phyloP scores from a whole-genome alignment of 2,888 invertebrate species.

The Anoncus sp. region DNA sequence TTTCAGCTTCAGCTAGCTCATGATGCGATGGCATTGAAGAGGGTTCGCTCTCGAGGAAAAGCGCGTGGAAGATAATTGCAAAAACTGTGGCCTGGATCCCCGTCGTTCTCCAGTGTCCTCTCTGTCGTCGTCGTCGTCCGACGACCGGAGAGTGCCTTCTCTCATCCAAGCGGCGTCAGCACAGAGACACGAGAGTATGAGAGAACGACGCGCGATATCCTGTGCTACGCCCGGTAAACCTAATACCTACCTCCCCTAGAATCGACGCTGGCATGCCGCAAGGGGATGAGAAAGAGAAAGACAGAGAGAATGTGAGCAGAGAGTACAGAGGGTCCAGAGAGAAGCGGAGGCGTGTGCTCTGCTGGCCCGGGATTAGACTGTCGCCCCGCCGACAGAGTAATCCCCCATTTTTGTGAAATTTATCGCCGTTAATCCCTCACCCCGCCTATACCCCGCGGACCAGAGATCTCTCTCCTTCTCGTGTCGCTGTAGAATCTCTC shows the following conservation, averaged over 20 bases:
- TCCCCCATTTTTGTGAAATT: conserved; percentile 83
- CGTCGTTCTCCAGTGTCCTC: conserved; percentile 47
- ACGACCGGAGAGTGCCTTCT: conserved; percentile 29
- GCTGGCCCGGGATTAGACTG: conserved; percentile 81
- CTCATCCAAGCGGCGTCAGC: conserved; percentile 22
- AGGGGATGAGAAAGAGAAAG: conserved; percentile 55
- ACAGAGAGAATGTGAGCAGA: too few relatives aligned
- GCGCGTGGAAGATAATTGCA: conserved; percentile 77
- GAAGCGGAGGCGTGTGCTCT: conserved; percentile 67
- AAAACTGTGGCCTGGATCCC: conserved; percentile 70
- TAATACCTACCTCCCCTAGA: conserved; percentile 54
- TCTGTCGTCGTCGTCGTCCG: too few relatives aligned
- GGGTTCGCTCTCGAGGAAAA: conserved; percentile 13
- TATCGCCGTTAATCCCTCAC: conserved; percentile 83
- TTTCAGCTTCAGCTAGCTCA: conserved; percentile 36
- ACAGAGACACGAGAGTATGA: conserved; percentile 33
- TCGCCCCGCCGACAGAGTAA: conserved; percentile 82
- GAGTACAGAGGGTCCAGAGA: conserved; percentile 47
- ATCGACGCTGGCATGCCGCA: conserved; percentile 45
- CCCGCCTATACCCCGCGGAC: conserved; percentile 70
- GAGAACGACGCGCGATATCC: conserved; percentile 46
- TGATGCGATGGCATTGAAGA: conserved; percentile 24
- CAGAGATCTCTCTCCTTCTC: conserved; percentile 66
- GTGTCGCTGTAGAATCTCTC: conserved; percentile 57
- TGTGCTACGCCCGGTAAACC: conserved; percentile 46